Percentiles rank a stretch among this genome's conserved stretches.
phyloP scores from a whole-genome alignment of 2,888 invertebrate genomes.

The Chironomus riparius region DNA sequence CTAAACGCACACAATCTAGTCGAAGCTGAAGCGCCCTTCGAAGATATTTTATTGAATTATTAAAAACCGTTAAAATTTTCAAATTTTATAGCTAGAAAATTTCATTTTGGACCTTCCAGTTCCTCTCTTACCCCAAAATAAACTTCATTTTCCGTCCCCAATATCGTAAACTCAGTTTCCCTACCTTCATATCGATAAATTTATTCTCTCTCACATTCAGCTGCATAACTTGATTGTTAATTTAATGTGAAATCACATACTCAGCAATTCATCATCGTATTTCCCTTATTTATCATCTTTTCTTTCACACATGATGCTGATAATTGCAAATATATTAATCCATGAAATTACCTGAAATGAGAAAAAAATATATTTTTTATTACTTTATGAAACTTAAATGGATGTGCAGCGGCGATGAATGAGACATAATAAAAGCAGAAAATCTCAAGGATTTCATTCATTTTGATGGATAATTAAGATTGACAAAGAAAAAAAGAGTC shows the following conservation, averaged over 20 bases:
- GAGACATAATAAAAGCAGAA: no score
- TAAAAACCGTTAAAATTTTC: no score
- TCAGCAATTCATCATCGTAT: neutral
- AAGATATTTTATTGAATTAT: no score
- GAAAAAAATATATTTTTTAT: conserved; percentile 1
- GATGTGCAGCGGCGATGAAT: no score
- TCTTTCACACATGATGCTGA: neutral
- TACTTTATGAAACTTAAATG: neutral
- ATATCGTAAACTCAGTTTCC: neutral
- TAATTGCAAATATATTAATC: neutral
- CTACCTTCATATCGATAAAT: neutral
- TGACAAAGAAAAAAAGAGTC: neutral
- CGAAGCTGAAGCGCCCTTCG: no score
- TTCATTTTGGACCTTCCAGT: no score
- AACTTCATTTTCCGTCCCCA: no score
- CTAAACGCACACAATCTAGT: no score
- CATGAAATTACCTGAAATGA: conserved; percentile 21
- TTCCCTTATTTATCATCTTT: neutral
- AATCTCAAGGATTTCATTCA: neutral
- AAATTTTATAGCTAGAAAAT: no score
- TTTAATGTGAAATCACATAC: neutral
- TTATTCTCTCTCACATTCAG: no score
- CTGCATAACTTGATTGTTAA: no score
- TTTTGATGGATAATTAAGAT: neutral
- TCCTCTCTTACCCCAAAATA: no score